Conservation (phyloP, 2,888 invertebrate species). For the Athetis lepigone region DNA sequence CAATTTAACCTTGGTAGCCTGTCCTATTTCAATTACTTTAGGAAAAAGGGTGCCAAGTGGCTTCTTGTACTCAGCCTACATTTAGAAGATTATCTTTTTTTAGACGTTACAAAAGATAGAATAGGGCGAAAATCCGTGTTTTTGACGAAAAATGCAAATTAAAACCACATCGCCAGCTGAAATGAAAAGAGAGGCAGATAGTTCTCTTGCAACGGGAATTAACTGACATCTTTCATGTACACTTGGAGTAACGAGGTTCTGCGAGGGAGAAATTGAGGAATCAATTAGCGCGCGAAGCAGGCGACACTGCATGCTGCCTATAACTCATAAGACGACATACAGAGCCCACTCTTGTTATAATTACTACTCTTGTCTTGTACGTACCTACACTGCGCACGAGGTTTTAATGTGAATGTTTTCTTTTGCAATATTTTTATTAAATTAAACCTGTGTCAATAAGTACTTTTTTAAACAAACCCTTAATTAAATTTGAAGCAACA, state of each 20-base stretch:
- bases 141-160: constrained; percentile 6
- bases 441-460: constrained; percentile 18
- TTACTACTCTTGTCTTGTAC: constrained; percentile 15
- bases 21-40: constrained; percentile 28
- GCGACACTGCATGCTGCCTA: constrained; percentile 67
- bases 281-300: constrained; percentile 75
- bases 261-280: constrained; percentile 74
- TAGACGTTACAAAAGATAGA: too few species aligned
- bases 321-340: constrained; percentile 76
- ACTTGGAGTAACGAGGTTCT: constrained; percentile 58
- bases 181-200: constrained; percentile 5
- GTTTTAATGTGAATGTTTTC: not conserved
- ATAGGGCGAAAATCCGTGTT: not conserved
- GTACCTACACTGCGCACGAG: not conserved
- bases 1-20: constrained; percentile 48
- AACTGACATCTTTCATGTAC: constrained; percentile 39
- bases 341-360: constrained; percentile 66
- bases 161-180: not conserved
- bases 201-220: constrained; percentile 18
- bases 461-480: constrained; percentile 44
- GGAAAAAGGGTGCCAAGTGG: constrained; percentile 26
- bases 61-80: constrained; percentile 12
- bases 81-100: too few species aligned
- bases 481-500: constrained; percentile 56
- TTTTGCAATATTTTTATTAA: constrained; percentile 13